Percentiles rank a stretch among this genome's conserved stretches.
These are phyloP conservation scores for Microcebus jonahi DNA, from an alignment of 2,113 vertebrate species.

Conservation along the genomic window DNA sequence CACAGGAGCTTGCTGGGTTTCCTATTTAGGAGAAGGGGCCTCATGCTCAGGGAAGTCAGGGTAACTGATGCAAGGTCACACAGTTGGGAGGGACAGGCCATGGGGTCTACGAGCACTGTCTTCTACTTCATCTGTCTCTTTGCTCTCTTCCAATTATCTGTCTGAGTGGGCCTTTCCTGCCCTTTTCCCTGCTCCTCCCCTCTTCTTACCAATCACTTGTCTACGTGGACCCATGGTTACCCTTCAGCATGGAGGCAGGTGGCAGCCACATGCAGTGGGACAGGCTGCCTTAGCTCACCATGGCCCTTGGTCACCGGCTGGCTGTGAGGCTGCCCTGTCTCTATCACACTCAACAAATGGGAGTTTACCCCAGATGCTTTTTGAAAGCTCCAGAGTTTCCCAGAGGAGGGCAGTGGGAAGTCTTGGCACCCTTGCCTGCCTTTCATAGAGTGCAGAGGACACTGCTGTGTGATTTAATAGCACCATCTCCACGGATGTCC, in stretches of 20 bases:
- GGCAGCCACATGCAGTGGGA: background rate
- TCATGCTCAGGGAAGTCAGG: background rate
- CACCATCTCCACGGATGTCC: background rate
- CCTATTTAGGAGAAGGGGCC: background rate
- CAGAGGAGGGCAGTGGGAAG: background rate
- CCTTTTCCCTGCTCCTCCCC: background rate
- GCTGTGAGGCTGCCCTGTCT: accelerated
- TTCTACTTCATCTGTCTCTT: background rate
- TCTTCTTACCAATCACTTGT: background rate
- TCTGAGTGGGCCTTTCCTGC: background rate
- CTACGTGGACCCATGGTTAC: background rate
- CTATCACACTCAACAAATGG: background rate
- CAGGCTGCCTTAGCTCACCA: background rate
- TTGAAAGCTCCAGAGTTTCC: accelerated
- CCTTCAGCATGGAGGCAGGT: background rate
- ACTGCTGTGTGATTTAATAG: slow-evolving; percentile 52
- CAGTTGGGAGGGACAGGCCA: background rate
- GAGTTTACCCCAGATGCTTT: background rate
- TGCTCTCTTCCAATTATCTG: background rate
- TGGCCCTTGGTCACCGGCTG: accelerated
- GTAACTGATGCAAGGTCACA: background rate
- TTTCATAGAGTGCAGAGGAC: slow-evolving; percentile 35
- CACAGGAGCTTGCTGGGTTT: background rate
- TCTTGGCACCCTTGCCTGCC: background rate
- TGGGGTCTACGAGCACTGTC: accelerated